These are phyloP conservation scores for Pelmatolapia mariae DNA, from an alignment of 2,113 vertebrate species.

Conservation along the genomic window DNA sequence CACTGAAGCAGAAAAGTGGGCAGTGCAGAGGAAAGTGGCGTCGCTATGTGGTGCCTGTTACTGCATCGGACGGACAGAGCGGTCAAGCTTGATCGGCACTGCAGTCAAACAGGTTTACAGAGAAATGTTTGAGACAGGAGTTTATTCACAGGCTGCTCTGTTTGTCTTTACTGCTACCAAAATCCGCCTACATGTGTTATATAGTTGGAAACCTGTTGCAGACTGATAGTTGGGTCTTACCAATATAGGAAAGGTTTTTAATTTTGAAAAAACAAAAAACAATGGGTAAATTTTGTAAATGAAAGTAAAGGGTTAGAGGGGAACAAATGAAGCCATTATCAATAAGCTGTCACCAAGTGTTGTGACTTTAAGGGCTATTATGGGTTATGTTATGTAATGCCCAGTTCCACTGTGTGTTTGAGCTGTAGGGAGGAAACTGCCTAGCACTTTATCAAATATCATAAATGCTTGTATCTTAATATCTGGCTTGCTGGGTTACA, in stretches of 20 bases:
- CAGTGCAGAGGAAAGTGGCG: not conserved
- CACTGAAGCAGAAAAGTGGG: not conserved
- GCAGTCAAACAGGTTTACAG: slow-evolving; percentile 57
- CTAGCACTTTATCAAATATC: not conserved
- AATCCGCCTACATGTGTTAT: not conserved
- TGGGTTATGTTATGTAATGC: not conserved
- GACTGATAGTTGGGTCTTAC: not conserved
- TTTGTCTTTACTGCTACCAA: not conserved
- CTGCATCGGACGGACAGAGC: not conserved
- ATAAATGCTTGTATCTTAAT: not conserved
- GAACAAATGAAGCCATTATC: not conserved
- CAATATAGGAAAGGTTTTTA: not conserved
- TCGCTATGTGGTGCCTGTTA: not conserved
- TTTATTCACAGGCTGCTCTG: not conserved
- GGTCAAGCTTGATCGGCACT: slow-evolving; percentile 20
- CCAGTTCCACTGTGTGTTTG: not conserved
- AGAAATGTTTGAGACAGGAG: not conserved
- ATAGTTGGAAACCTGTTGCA: slow-evolving; percentile 3
- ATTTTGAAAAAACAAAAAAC: not conserved
- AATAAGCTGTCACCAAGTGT: not conserved
- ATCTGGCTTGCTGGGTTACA: not conserved
- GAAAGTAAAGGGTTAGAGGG: not conserved
- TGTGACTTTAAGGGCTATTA: not conserved
- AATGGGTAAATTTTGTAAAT: not conserved
- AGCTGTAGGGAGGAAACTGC: not conserved